Evolutionary conservation across 2,888 invertebrate species (phyloP).

Genomic region (Ceramica pisi): DNA sequence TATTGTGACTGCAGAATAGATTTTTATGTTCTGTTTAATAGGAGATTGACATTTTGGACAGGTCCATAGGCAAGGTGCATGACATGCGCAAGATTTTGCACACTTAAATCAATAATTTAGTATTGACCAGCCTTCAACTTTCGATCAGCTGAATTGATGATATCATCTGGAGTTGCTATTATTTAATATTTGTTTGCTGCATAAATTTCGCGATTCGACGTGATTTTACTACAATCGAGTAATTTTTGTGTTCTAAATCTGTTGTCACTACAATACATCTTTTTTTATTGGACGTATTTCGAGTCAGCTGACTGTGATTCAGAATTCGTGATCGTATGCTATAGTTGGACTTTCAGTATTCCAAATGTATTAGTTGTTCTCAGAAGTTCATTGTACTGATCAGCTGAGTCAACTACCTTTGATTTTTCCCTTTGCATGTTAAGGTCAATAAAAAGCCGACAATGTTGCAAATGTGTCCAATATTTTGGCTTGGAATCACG

Average conservation of each 20-base stretch:
- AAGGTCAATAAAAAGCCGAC: constrained; percentile 76
- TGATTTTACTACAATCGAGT: constrained; percentile 51
- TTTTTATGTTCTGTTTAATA: constrained; percentile 57
- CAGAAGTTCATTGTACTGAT: constrained; percentile 86
- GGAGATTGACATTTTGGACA: constrained; percentile 65
- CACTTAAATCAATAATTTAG: constrained; percentile 75
- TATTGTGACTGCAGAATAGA: constrained; percentile 60
- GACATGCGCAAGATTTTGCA: constrained; percentile 66
- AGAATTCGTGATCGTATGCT: constrained; percentile 66
- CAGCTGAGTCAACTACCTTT: constrained; percentile 85
- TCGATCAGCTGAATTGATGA: constrained; percentile 86
- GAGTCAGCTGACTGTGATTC: constrained; percentile 75
- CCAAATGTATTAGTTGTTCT: constrained; percentile 76
- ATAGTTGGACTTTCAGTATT: constrained; percentile 73
- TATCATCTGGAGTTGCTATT: constrained; percentile 78
- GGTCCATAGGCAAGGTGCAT: constrained; percentile 61
- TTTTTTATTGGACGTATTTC: constrained; percentile 53
- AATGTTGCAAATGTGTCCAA: constrained; percentile 78
- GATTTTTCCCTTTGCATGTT: constrained; percentile 72
- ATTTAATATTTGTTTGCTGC: constrained; percentile 78
- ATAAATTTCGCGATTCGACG: constrained; percentile 58
- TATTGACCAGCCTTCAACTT: constrained; percentile 88
- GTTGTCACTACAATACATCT: constrained; percentile 36
- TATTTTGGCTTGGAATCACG: constrained; percentile 77
- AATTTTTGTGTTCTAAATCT: constrained; percentile 40